These are phyloP conservation scores for Nibea albiflora DNA, from an alignment of 2,113 vertebrate species.

Conservation along the genomic window DNA sequence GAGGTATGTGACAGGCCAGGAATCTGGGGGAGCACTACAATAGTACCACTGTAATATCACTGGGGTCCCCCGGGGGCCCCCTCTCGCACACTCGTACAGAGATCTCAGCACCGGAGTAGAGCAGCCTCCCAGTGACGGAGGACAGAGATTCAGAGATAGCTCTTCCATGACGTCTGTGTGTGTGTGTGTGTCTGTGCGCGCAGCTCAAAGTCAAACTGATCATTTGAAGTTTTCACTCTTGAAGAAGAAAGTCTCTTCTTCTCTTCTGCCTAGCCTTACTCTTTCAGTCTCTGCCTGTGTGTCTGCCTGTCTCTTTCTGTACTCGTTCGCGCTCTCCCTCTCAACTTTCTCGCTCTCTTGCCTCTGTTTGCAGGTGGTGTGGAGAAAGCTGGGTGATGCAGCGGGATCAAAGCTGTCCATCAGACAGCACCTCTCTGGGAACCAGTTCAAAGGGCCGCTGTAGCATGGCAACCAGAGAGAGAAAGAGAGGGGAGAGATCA, in stretches of 20 bases:
- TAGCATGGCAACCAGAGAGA: slow-evolving; percentile 77
- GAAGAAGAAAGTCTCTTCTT: slow-evolving; percentile 31
- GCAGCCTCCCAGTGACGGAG: slow-evolving; percentile 18
- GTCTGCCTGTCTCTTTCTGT: slow-evolving; percentile 21
- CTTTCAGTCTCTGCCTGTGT: slow-evolving; percentile 16
- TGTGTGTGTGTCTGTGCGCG: slow-evolving; percentile 15
- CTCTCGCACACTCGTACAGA: slow-evolving; percentile 17
- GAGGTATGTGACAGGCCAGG: slow-evolving; percentile 75
- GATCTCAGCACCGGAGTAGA: slow-evolving; percentile 21
- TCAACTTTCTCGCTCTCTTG: slow-evolving; percentile 72
- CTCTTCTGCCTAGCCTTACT: neutral
- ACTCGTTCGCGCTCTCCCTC: slow-evolving; percentile 70
- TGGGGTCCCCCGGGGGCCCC: slow-evolving; percentile 41
- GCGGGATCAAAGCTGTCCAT: slow-evolving; percentile 96
- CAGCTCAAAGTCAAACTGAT: slow-evolving; percentile 64
- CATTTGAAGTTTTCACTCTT: slow-evolving; percentile 65
- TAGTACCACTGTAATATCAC: slow-evolving; percentile 71
- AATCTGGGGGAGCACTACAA: slow-evolving; percentile 72
- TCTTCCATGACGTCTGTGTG: neutral
- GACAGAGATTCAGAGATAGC: slow-evolving; percentile 38
- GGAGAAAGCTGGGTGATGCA: slow-evolving; percentile 97
- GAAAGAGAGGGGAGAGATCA: slow-evolving; percentile 32
- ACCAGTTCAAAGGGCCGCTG: slow-evolving; percentile 99
- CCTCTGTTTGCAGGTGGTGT: slow-evolving; percentile 91
- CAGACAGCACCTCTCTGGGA: slow-evolving; percentile 97